These are phyloP conservation scores for Zalophus californianus DNA, from an alignment of 2,797 vertebrate genomes.

Conservation along the genomic window DNA sequence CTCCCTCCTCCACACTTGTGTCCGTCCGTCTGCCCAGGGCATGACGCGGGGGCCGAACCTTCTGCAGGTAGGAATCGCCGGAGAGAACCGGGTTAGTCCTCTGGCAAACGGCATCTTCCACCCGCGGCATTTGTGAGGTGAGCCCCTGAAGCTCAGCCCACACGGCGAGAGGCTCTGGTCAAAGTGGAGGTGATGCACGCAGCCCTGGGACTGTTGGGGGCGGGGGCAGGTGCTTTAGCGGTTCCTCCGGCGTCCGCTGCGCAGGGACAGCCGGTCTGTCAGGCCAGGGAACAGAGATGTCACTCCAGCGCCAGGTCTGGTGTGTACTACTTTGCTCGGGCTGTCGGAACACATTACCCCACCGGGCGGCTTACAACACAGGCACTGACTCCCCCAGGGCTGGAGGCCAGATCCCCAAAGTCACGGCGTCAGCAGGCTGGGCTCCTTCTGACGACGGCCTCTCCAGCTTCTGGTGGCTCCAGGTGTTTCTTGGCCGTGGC, in stretches of 20 bases:
- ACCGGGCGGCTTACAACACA: accelerated
- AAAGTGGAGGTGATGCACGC: accelerated
- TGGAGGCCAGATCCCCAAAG: accelerated
- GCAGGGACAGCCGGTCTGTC: neutral
- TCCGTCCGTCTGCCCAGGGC: neutral
- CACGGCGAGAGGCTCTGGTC: accelerated
- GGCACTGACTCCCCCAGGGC: neutral
- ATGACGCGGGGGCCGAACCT: accelerated
- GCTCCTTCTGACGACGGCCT: neutral
- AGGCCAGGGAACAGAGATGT: accelerated
- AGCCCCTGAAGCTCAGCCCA: neutral
- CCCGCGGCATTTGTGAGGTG: accelerated
- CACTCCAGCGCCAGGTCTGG: neutral
- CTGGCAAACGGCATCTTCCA: neutral
- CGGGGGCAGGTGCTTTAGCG: neutral
- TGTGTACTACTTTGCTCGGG: neutral
- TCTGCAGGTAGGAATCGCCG: neutral
- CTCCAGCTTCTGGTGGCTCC: neutral
- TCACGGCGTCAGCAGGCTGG: accelerated
- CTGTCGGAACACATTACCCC: neutral
- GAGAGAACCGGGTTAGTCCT: neutral
- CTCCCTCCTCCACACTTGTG: neutral
- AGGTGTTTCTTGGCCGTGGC: accelerated
- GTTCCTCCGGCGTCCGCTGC: neutral
- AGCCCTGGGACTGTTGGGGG: no score